These are phyloP conservation scores for Oscheius onirici DNA, from an alignment of 2,888 invertebrate species.

Conservation along the genomic window DNA sequence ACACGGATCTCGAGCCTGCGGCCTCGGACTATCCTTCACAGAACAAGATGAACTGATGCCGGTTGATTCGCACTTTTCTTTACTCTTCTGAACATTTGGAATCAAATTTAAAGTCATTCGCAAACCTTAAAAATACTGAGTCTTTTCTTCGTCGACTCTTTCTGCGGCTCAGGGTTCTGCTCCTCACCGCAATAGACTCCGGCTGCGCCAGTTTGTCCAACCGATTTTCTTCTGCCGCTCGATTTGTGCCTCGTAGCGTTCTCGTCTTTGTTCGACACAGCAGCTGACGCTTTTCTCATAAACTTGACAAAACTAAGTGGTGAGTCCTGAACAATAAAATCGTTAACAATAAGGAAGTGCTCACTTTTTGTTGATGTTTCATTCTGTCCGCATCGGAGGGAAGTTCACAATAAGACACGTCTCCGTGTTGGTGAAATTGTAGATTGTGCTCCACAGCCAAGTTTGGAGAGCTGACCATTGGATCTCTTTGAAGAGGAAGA, in stretches of 20 bases:
- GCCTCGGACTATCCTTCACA: constrained; percentile 10
- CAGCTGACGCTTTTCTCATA: constrained; percentile 53
- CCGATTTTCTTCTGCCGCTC: constrained; percentile 42
- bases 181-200: constrained; percentile 46
- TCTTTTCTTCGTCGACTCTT: constrained; percentile 33
- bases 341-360: background rate
- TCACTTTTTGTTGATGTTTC: constrained; percentile 22
- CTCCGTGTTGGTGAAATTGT: constrained; percentile 68
- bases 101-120: background rate
- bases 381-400: constrained; percentile 57
- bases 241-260: constrained; percentile 21
- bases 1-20: constrained; percentile 20
- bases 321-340: constrained; percentile 42
- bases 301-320: constrained; percentile 50
- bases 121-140: constrained; percentile 38
- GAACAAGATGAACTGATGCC: background rate
- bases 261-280: constrained; percentile 47
- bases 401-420: constrained; percentile 67
- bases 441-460: constrained; percentile 44
- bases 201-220: constrained; percentile 34
- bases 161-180: constrained; percentile 14
- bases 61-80: constrained; percentile 14
- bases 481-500: constrained; percentile 41
- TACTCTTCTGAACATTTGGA: constrained; percentile 12
- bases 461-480: constrained; percentile 31